Percentiles rank a stretch among this genome's conserved stretches.
phyloP scores from a whole-genome alignment of 2,797 vertebrate species.

The Apogon hyalosoma region DNA sequence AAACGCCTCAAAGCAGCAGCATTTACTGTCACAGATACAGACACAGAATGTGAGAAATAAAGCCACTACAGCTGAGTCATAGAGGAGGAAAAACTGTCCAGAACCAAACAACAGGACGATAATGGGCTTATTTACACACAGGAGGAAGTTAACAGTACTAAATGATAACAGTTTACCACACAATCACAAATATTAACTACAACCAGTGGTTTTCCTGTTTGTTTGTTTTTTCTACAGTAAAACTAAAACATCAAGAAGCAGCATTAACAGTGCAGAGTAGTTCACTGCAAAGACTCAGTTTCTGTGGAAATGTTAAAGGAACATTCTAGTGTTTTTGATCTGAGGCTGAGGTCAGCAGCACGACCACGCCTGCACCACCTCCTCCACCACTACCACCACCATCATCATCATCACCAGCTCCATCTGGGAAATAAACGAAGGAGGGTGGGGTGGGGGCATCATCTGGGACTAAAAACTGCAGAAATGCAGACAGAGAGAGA shows the following conservation, averaged over 20 bases:
- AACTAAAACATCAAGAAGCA: background rate
- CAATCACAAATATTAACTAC: background rate
- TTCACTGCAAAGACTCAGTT: conserved; percentile 21
- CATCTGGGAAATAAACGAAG: background rate
- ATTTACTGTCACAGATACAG: background rate
- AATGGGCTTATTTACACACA: background rate
- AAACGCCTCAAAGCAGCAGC: conserved; percentile 31
- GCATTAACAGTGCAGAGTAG: conserved; percentile 5
- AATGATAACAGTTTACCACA: no score
- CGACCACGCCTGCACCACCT: conserved; percentile 64
- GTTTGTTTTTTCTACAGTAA: background rate
- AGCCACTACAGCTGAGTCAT: background rate
- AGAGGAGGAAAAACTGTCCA: background rate
- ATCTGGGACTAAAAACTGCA: background rate
- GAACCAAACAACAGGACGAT: background rate
- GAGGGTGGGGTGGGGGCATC: no score
- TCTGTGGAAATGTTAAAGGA: background rate
- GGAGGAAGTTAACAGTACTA: background rate
- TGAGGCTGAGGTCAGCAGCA: conserved; percentile 49
- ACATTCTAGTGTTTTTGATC: conserved; percentile 23
- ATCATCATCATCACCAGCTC: conserved; percentile 10
- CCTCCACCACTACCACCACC: background rate
- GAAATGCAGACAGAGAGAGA: background rate
- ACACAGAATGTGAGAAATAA: no score
- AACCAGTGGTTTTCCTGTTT: background rate